Evolutionary conservation across 2,797 vertebrate species (phyloP).

Genomic region (Notoglanidium macrostoma): DNA sequence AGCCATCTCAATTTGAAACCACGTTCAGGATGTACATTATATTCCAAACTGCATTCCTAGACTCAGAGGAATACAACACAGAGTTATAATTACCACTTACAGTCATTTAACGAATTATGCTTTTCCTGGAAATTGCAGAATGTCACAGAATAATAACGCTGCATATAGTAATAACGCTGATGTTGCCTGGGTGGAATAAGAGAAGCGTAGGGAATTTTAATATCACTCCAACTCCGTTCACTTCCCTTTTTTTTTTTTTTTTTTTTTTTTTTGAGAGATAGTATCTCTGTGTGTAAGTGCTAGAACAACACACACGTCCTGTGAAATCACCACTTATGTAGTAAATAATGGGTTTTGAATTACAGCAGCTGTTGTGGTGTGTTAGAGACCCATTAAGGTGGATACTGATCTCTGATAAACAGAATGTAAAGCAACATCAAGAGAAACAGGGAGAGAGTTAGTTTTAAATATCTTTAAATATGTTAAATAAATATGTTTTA

Average conservation of each 20-base stretch:
- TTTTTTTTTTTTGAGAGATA: too few relatives aligned
- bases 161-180: neutral
- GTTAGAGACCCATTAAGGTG: neutral
- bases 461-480: too few relatives aligned
- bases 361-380: neutral
- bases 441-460: neutral
- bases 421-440: neutral
- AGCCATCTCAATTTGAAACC: neutral
- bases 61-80: neutral
- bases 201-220: neutral
- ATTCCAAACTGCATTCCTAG: neutral
- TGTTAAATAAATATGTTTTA: too few relatives aligned
- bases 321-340: neutral
- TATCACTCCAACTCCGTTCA: neutral
- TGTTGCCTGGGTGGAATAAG: neutral
- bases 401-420: neutral
- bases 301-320: neutral
- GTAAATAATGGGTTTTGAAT: neutral
- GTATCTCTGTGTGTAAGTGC: neutral
- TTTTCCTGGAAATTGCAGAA: neutral
- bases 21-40: neutral
- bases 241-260: neutral
- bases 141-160: too few relatives aligned
- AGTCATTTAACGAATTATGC: neutral
- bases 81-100: neutral